These are phyloP conservation scores for Mercenaria mercenaria DNA, from an alignment of 1,140 invertebrate genomes.

Conservation along the genomic window DNA sequence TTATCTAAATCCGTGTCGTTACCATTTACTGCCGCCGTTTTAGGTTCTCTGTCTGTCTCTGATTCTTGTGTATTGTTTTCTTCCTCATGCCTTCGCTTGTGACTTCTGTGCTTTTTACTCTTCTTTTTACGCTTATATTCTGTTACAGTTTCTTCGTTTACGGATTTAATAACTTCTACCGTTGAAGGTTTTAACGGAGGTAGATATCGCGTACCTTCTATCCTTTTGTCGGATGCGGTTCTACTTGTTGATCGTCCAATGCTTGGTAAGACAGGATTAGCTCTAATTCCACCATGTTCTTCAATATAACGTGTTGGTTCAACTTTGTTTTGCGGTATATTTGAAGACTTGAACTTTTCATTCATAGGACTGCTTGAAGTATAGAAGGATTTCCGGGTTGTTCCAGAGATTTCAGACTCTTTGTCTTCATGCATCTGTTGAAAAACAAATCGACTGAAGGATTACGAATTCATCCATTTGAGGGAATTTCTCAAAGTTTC, in stretches of 20 bases:
- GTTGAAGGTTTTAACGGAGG: not conserved
- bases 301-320: conserved; percentile 33
- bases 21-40: not conserved
- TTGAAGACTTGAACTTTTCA: not conserved
- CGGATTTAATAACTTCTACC: not conserved
- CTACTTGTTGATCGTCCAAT: not conserved
- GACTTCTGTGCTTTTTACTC: not conserved
- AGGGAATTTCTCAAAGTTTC: too few species aligned
- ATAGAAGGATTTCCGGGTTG: not conserved
- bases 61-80: too few species aligned
- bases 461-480: too few species aligned
- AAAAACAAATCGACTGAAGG: too few species aligned
- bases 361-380: not conserved
- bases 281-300: not conserved
- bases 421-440: not conserved
- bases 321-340: not conserved
- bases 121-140: not conserved
- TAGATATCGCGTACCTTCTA: not conserved
- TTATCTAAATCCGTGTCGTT: too few species aligned
- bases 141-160: not conserved
- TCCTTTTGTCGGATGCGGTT: not conserved
- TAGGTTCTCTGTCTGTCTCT: not conserved
- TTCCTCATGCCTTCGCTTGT: not conserved
- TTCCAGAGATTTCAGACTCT: not conserved
- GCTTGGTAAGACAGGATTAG: not conserved